Base-by-base conservation (phyloP, 2,113 vertebrate genomes). In the Nettapus auritus region DNA sequence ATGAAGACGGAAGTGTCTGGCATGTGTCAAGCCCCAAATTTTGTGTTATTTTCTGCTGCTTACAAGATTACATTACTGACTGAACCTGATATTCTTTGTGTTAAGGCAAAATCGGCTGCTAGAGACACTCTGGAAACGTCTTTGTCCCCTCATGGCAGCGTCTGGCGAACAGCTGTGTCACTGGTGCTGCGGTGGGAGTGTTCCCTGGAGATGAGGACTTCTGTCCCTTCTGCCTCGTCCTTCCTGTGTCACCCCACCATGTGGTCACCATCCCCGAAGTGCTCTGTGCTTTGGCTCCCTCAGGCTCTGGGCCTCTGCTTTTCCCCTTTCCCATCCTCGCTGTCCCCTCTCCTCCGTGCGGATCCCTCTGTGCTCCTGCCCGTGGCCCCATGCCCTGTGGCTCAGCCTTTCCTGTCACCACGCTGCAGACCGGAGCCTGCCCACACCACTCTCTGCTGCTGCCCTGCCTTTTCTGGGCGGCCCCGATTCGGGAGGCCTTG, bases 371-470 rank as follows among this genome's bases (percentile, higher is more conserved):
- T 13, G 40, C 11, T 28, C 21, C 15, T 0, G 8, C 31, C 12
- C 38, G 1, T 0, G 53, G 6, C 5, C 4, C 15, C 12, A 19
- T 20, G 56, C 53, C 69, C 52, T 8, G 48, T 19, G 1, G 67
- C 55, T 50, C 33, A 14, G 70, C 34, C 64, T 31, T 53, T 3
- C 18, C 16, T 0, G 28, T 28, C 60, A 20, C 9, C 1, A 1
- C 80, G 40, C 33, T 3, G 62, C n/a, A 6, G 34, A 0, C 4
- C 0, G 34, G 8, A 5, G 4, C 2, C 63, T 12, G 85, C 59
- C 50, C 3, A 1, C 3, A 21, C 1, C 0, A 2, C 14, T 31
- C 23, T 14, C 19, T 4, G 34, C 1, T 5, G 16, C 33, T 5
- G 7, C 34, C 50, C 25, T 26, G 70, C 69, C 56, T 48, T 6